Percentiles rank a stretch among this genome's conserved stretches.
Conservation (phyloP, 2,797 vertebrate genomes). For the Cryptoblepharus egeriae region DNA sequence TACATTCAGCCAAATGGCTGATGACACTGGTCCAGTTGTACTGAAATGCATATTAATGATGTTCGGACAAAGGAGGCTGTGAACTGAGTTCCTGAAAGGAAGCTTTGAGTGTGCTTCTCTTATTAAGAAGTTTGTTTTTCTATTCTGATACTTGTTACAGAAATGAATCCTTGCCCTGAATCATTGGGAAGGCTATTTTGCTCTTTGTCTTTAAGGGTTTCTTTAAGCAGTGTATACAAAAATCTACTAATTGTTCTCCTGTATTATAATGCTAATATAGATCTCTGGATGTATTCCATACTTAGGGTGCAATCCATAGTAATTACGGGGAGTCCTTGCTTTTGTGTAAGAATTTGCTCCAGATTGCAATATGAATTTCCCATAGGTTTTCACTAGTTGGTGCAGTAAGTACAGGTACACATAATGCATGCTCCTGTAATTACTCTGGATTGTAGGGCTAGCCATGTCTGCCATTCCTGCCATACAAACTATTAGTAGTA, state of each 20-base stretch:
- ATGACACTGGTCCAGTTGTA: background rate
- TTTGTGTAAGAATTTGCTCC: too few relatives aligned
- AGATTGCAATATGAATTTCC: too few relatives aligned
- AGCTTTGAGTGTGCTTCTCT: conserved; percentile 28
- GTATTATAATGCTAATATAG: background rate
- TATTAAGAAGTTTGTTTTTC: conserved; percentile 28
- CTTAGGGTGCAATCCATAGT: too few relatives aligned
- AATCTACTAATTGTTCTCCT: background rate
- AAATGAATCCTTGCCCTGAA: conserved; percentile 20
- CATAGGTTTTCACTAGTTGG: too few relatives aligned
- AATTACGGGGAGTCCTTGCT: too few relatives aligned
- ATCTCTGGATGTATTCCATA: background rate
- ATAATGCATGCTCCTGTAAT: too few relatives aligned
- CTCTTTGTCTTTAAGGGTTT: background rate
- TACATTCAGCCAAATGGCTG: background rate
- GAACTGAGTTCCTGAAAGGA: conserved; percentile 42
- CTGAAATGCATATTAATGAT: background rate
- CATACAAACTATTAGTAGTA: background rate
- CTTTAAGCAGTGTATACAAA: conserved; percentile 23
- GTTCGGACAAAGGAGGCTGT: background rate
- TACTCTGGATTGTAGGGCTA: too few relatives aligned
- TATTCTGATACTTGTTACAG: conserved; percentile 26
- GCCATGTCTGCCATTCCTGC: background rate
- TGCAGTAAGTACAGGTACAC: too few relatives aligned
- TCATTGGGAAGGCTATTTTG: background rate